A percentile compares a stretch with the other conserved stretches of the same genome.
Evolutionary conservation across 2,797 vertebrate species (phyloP).

Genomic region (Pangasius mekongensis): DNA sequence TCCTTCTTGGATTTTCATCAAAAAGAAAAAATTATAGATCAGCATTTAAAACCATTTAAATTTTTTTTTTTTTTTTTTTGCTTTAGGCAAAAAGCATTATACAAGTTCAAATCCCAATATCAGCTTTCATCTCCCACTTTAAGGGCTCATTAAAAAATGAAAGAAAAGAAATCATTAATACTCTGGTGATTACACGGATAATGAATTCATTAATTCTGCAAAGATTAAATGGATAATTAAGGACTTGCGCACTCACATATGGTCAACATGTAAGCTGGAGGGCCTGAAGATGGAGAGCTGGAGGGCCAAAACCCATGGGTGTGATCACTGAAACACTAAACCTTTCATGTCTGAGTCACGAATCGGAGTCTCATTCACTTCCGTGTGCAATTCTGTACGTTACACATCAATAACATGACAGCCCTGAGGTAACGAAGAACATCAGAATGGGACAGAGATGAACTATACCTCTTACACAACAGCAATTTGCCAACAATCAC

Average conservation of each 20-base stretch:
- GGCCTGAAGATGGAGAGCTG: not conserved
- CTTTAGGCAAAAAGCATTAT: not conserved
- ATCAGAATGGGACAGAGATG: not conserved
- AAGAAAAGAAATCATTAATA: constrained; percentile 53
- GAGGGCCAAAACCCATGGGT: not conserved
- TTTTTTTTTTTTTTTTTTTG: constrained; percentile 15
- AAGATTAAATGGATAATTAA: constrained; percentile 42
- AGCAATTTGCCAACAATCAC: not conserved
- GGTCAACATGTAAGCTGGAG: constrained; percentile 12
- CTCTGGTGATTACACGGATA: not conserved
- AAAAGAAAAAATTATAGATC: not conserved
- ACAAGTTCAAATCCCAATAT: constrained; percentile 49
- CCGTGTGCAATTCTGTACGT: not conserved
- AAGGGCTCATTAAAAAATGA: constrained; percentile 66
- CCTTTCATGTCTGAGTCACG: constrained; percentile 8
- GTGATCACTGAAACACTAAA: constrained; percentile 52
- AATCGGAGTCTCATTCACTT: not conserved
- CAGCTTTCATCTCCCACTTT: constrained; percentile 64
- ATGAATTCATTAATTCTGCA: constrained; percentile 59
- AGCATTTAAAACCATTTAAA: constrained; percentile 3
- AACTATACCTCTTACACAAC: not conserved
- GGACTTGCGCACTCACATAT: constrained; percentile 13
- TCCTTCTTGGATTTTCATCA: not conserved
- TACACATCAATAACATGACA: not conserved
- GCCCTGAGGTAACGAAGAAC: not conserved